Conservation (phyloP, 2,113 vertebrate species). For the Leptocoma aspasia region DNA sequence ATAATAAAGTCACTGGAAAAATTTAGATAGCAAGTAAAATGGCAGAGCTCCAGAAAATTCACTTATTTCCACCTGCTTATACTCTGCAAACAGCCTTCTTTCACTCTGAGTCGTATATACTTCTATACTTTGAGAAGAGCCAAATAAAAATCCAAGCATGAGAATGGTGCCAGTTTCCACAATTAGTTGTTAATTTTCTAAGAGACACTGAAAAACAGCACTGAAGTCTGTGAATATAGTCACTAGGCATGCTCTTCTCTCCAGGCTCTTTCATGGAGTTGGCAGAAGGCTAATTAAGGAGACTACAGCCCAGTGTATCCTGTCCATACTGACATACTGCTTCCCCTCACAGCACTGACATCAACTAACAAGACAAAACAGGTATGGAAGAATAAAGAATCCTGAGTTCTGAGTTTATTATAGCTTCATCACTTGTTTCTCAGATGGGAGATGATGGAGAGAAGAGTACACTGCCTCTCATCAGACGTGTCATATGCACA, state of each 20-base stretch:
- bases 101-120: neutral
- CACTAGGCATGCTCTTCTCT: neutral
- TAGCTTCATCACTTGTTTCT: neutral
- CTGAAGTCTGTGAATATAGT: neutral
- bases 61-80: neutral
- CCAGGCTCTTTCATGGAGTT: neutral
- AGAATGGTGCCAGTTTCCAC: neutral
- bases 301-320: neutral
- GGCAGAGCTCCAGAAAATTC: constrained; percentile 13
- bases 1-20: neutral
- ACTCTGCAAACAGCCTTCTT: neutral
- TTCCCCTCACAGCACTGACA: neutral
- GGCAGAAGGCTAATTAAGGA: neutral
- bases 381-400: neutral
- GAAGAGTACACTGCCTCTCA: neutral
- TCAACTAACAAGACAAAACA: neutral
- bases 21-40: neutral
- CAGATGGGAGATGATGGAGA: neutral
- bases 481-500: neutral
- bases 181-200: neutral
- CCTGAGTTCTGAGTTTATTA: neutral
- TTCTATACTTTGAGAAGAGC: neutral
- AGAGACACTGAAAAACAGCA: neutral
- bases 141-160: neutral
- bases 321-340: neutral